phyloP scores from a whole-genome alignment of 1,140 invertebrate genomes.

The Leptinotarsa undecemlineata region DNA sequence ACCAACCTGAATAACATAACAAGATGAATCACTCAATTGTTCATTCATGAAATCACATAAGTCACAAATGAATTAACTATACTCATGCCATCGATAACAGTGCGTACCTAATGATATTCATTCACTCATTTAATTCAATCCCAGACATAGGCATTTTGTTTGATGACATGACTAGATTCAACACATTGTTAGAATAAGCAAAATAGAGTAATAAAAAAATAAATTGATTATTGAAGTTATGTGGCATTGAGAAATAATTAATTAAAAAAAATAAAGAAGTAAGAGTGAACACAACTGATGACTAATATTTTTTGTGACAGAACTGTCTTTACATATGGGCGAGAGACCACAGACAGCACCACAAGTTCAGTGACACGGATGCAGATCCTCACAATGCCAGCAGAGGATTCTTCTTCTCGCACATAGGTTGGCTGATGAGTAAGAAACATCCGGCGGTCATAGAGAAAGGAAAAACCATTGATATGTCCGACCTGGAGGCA shows the following conservation, averaged over 20 bases:
- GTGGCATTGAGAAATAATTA: neutral
- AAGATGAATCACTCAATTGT: too few relatives aligned
- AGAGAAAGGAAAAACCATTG: conserved; percentile 75
- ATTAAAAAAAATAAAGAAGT: neutral
- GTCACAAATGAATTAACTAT: too few relatives aligned
- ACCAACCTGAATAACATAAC: too few relatives aligned
- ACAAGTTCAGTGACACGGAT: conserved; percentile 89
- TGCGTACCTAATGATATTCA: too few relatives aligned
- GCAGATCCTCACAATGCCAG: conserved; percentile 88
- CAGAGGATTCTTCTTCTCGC: conserved; percentile 89
- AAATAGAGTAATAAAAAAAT: too few relatives aligned
- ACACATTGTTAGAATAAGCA: too few relatives aligned
- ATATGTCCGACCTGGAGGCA: conserved; percentile 78
- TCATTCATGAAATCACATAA: too few relatives aligned
- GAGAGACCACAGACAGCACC: conserved; percentile 86
- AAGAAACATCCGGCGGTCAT: conserved; percentile 85
- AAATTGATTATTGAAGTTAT: too few relatives aligned
- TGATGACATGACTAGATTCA: too few relatives aligned
- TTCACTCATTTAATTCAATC: too few relatives aligned
- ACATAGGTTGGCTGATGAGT: conserved; percentile 89
- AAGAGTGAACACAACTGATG: neutral
- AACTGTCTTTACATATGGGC: conserved; percentile 70
- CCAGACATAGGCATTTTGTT: too few relatives aligned
- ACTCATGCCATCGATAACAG: too few relatives aligned
- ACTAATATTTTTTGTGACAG: conserved; percentile 62